Base-by-base conservation (phyloP, 2,797 vertebrate genomes). In the Schizopygopsis pylzovi region DNA sequence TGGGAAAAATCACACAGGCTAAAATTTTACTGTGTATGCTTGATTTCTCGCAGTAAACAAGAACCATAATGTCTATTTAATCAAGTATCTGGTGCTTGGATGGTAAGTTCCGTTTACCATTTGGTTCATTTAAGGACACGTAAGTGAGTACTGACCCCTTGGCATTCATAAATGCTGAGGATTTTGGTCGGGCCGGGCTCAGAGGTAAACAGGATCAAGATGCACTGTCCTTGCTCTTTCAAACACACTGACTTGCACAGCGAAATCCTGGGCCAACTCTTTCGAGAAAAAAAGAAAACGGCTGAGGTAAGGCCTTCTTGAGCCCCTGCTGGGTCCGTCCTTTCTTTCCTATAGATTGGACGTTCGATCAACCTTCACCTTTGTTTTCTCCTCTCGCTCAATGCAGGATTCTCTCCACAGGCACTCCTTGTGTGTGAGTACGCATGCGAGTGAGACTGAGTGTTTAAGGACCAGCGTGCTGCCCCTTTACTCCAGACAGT, bases 361-460 rank as follows among this genome's bases (percentile, higher is more conserved):
- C 73, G 76, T 87, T 88, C 89, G 85, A 89, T 87, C 87, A 88
- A 82, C 89, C 87, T 89, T 89, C 90, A 89, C 85, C 89, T 73
- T 85, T 78, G 78, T 72, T 75, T 84, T 79, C 78, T 86, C 80
- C 87, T 86, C 79, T 81, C 61, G 72, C 81, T 86, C 85, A 68
- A 39, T 84, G 81, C 71, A 81, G 68, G 80, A 82, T 75, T 84
- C 72, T 84, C 65, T 45, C 81, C 85, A 82, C 85, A 70, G 75
- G 71, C 79, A 7, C 84, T 81, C 63, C 79, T 70, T 72, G 83
- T 45, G 79, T 68, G 83, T 81, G 79, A 81, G 83, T 37, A 65
- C 16, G 85, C 87, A 85, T 82, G 70, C 61, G 61, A 88, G 82
- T 52, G 63, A 73, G 85, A 84, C 33, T 22, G 65, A 84, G 82